phyloP scores from a whole-genome alignment of 2,113 vertebrate genomes.

The Indicator maculatus region DNA sequence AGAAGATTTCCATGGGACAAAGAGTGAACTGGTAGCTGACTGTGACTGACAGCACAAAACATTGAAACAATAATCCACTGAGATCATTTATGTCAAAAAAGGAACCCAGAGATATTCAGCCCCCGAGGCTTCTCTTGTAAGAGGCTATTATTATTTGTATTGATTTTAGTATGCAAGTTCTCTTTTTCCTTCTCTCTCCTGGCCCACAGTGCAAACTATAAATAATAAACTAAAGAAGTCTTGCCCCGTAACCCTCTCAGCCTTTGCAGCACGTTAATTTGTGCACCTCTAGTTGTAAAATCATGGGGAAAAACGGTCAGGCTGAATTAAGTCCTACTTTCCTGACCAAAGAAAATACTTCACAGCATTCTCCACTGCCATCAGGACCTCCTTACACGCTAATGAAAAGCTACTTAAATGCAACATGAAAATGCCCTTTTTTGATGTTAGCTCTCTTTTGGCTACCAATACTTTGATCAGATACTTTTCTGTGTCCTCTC shows the following conservation, averaged over 20 bases:
- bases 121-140: conserved; percentile 59
- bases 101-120: conserved; percentile 39
- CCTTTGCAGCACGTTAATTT: conserved; percentile 39
- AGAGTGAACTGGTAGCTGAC: background rate
- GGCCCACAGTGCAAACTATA: conserved; percentile 59
- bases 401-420: background rate
- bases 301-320: background rate
- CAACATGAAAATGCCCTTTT: background rate
- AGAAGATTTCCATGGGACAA: conserved; percentile 20
- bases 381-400: background rate
- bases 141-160: conserved; percentile 75
- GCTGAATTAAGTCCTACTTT: background rate
- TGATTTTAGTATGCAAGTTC: conserved; percentile 73
- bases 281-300: conserved; percentile 25
- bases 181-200: conserved; percentile 37
- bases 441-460: background rate
- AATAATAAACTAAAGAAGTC: conserved; percentile 68
- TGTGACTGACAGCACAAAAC: conserved; percentile 51
- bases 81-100: conserved; percentile 45
- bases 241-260: conserved; percentile 41
- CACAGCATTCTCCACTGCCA: background rate
- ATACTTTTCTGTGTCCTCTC: background rate
- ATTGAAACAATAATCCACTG: conserved; percentile 32
- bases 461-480: background rate
- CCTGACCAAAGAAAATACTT: background rate